A percentile compares a stretch with the other conserved stretches of the same genome.
Evolutionary conservation across 1,140 invertebrate genomes (phyloP).

Genomic region (Acromyrmex echinatior): DNA sequence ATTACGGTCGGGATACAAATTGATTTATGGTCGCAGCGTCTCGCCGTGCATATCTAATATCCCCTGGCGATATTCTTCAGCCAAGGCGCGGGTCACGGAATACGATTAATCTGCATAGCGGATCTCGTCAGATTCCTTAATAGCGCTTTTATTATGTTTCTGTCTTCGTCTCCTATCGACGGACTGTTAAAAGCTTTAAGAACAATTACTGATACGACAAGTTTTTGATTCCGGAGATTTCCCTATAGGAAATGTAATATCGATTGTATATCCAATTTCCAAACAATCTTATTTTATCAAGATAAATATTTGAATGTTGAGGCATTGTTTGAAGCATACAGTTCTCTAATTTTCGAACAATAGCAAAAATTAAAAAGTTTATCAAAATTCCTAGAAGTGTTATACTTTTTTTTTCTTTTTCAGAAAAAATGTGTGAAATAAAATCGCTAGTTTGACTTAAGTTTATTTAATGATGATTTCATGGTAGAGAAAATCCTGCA

Average conservation of each 20-base stretch:
- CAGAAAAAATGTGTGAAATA: not conserved
- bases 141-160: conserved; percentile 75
- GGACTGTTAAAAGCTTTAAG: conserved; percentile 29
- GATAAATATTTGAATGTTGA: not conserved
- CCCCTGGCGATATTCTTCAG: conserved; percentile 79
- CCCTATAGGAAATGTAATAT: not conserved
- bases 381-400: not conserved
- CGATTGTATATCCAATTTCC: not conserved
- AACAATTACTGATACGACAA: conserved; percentile 1
- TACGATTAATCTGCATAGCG: conserved; percentile 81
- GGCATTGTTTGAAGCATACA: not conserved
- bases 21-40: conserved; percentile 83
- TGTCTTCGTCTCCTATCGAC: conserved; percentile 21
- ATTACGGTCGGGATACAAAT: conserved; percentile 84
- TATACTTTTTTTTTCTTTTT: not conserved
- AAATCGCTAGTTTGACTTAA: not conserved
- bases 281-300: not conserved
- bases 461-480: not conserved
- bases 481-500: not conserved
- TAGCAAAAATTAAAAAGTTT: not conserved
- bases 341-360: not conserved
- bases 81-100: conserved; percentile 71
- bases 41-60: conserved; percentile 82
- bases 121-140: conserved; percentile 76
- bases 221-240: not conserved